A percentile compares a stretch with the other conserved stretches of the same genome.
These are phyloP conservation scores for Vireo altiloquus DNA, from an alignment of 2,113 vertebrate species.

Conservation along the genomic window DNA sequence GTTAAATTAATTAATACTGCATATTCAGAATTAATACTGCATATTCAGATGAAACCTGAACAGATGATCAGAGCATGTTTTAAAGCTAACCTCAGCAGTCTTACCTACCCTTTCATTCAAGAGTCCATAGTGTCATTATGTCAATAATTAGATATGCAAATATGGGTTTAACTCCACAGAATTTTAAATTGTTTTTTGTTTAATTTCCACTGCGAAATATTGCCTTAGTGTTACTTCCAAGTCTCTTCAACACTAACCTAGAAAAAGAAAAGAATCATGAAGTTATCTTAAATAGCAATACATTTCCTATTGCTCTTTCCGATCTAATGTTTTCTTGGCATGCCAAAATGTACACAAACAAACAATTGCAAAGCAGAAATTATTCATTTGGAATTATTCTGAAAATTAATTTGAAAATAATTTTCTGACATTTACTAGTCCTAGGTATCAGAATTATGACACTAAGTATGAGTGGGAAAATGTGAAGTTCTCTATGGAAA, in stretches of 20 bases:
- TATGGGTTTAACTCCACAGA: not conserved
- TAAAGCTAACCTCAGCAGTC: not conserved
- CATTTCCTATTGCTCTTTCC: not conserved
- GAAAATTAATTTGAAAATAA: not conserved
- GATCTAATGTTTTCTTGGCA: not conserved
- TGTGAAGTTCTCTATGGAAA: not conserved
- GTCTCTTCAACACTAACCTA: not conserved
- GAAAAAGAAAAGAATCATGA: not conserved
- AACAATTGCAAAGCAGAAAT: not conserved
- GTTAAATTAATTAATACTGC: not conserved
- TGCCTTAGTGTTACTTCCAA: not conserved
- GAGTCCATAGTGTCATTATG: not conserved
- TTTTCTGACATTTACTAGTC: not conserved
- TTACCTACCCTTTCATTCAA: not conserved
- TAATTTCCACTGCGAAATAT: not conserved
- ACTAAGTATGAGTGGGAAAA: not conserved
- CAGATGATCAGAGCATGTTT: not conserved
- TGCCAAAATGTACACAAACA: not conserved
- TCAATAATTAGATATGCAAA: not conserved
- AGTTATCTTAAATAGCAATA: not conserved
- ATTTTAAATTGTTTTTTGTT: not conserved
- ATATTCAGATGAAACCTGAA: not conserved
- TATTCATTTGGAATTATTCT: not conserved
- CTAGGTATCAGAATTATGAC: not conserved
- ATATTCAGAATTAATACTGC: not conserved